Evolutionary conservation across 2,797 vertebrate genomes (phyloP).

Genomic region (Pseudomugil gertrudae): DNA sequence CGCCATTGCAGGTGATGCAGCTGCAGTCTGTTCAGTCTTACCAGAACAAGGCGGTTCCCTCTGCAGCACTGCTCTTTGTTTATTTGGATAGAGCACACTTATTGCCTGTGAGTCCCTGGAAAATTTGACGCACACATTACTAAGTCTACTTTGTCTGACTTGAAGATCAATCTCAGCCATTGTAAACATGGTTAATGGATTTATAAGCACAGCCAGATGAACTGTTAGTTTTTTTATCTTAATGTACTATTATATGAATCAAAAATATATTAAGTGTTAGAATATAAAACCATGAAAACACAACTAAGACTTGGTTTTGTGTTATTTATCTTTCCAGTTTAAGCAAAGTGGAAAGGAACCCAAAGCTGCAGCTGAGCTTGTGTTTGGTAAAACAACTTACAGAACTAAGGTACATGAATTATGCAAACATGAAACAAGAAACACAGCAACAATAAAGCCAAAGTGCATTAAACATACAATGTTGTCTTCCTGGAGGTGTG

Average conservation of each 20-base stretch:
- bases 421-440: not conserved
- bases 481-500: slow-evolving; percentile 76
- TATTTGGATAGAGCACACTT: slow-evolving; percentile 84
- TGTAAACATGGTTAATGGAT: not conserved
- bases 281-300: slow-evolving; percentile 5
- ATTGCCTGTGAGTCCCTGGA: slow-evolving; percentile 82
- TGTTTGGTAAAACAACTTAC: slow-evolving; percentile 76
- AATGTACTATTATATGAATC: not conserved
- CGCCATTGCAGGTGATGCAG: slow-evolving; percentile 83
- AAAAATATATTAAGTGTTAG: slow-evolving; percentile 14
- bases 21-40: slow-evolving; percentile 85
- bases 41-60: slow-evolving; percentile 81
- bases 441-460: not conserved
- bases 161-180: not conserved
- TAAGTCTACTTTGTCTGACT: not conserved
- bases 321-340: slow-evolving; percentile 72
- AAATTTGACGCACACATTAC: slow-evolving; percentile 8
- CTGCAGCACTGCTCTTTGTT: slow-evolving; percentile 87
- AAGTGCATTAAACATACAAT: not conserved
- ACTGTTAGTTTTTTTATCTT: not conserved
- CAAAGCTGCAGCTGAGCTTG: slow-evolving; percentile 81
- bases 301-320: slow-evolving; percentile 5
- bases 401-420: slow-evolving; percentile 84
- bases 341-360: slow-evolving; percentile 89
- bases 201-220: not conserved